Conservation (phyloP, 2,888 invertebrate genomes). For the Dryococelus australis region DNA sequence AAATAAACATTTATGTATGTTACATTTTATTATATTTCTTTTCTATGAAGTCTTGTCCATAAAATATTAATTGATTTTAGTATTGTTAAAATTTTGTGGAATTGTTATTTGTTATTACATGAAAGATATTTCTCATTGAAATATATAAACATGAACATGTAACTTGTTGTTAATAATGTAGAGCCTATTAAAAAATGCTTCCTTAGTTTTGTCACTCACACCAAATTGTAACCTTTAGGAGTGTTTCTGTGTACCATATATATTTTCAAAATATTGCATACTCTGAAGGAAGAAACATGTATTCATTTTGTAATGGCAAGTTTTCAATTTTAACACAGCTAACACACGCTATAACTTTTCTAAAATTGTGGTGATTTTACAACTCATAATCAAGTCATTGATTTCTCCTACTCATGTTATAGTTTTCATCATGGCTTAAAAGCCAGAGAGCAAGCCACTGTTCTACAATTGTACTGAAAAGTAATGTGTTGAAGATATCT, state of each 20-base stretch:
- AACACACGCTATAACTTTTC: too few relatives aligned
- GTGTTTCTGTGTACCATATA: neutral
- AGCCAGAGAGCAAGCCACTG: too few relatives aligned
- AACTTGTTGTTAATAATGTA: slow-evolving; percentile 16
- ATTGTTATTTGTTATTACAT: slow-evolving; percentile 16
- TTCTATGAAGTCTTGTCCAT: neutral
- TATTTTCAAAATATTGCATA: neutral
- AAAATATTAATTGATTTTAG: neutral
- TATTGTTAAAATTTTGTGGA: neutral
- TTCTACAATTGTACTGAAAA: too few relatives aligned
- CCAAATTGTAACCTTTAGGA: neutral
- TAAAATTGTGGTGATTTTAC: too few relatives aligned
- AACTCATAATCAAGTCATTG: too few relatives aligned
- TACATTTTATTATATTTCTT: slow-evolving; percentile 10
- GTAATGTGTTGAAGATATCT: too few relatives aligned
- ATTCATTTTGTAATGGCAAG: neutral
- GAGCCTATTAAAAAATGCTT: neutral
- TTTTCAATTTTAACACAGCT: neutral
- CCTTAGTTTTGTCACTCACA: neutral
- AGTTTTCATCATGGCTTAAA: too few relatives aligned
- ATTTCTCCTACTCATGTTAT: too few relatives aligned
- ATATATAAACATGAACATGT: slow-evolving; percentile 9
- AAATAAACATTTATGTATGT: neutral
- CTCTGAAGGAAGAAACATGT: neutral
- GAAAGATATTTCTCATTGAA: slow-evolving; percentile 1